These are phyloP conservation scores for Probosciger aterrimus DNA, from an alignment of 2,113 vertebrate genomes.

Conservation along the genomic window DNA sequence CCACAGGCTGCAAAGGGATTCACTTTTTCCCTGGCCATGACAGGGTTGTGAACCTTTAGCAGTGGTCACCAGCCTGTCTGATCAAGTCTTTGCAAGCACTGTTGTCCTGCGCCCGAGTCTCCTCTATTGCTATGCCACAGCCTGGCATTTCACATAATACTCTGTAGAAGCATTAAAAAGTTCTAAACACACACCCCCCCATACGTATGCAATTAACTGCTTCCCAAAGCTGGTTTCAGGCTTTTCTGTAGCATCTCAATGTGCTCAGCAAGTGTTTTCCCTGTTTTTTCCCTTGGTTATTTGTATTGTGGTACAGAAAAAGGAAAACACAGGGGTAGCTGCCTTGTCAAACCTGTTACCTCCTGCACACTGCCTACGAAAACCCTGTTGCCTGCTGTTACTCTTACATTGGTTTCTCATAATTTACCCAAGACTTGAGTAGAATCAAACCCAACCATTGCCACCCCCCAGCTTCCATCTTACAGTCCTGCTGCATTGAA, in stretches of 20 bases:
- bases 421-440: neutral
- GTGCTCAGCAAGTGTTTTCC: neutral
- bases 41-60: neutral
- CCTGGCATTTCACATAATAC: neutral
- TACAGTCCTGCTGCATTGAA: neutral
- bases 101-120: fast-evolving
- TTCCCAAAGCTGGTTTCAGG: neutral
- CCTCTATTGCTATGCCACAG: neutral
- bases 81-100: neutral
- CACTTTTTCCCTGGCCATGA: neutral
- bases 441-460: neutral
- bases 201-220: neutral
- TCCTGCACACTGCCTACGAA: neutral
- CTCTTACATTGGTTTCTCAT: neutral
- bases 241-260: neutral
- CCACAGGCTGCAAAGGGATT: neutral
- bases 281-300: fast-evolving
- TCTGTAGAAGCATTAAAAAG: neutral
- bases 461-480: neutral
- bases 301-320: neutral
- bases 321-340: neutral
- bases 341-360: neutral
- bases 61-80: neutral
- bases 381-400: neutral
- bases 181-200: neutral